phyloP scores from a whole-genome alignment of 1,140 invertebrate species.

The Trichomalopsis sarcophagae region DNA sequence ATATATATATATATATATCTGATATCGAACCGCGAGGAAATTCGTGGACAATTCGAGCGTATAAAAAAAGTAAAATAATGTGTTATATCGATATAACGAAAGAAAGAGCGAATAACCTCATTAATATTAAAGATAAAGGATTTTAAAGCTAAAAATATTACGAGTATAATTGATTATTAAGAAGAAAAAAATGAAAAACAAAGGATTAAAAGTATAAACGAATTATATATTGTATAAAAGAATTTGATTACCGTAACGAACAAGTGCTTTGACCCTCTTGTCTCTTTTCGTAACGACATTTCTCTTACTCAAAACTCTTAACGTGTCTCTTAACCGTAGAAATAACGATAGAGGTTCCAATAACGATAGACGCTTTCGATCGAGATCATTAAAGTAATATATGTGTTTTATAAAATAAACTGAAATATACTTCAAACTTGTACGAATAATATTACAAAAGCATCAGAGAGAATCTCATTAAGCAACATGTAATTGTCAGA shows the following conservation, averaged over 20 bases:
- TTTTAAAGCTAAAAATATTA: constrained; percentile 56
- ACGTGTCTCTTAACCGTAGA: constrained; percentile 31
- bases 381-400: not conserved
- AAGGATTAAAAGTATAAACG: constrained; percentile 56
- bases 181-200: constrained; percentile 53
- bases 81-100: constrained; percentile 48
- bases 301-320: constrained; percentile 45
- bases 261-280: constrained; percentile 56
- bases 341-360: not conserved
- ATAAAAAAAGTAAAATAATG: constrained; percentile 44
- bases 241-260: constrained; percentile 53
- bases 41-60: constrained; percentile 46
- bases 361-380: constrained; percentile 35
- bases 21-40: constrained; percentile 57
- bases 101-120: constrained; percentile 46
- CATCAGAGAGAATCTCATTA: constrained; percentile 19
- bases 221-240: constrained; percentile 58
- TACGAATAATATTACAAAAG: not conserved
- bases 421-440: not conserved
- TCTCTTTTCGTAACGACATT: constrained; percentile 49
- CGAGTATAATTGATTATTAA: constrained; percentile 55
- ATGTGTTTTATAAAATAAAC: not conserved
- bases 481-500: constrained; percentile 48
- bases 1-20: not conserved
- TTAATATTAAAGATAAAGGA: constrained; percentile 53